A percentile compares a stretch with the other conserved stretches of the same genome.
These are phyloP conservation scores for Prosopocoilus inquinatus DNA, from an alignment of 2,888 invertebrate species.

Conservation along the genomic window DNA sequence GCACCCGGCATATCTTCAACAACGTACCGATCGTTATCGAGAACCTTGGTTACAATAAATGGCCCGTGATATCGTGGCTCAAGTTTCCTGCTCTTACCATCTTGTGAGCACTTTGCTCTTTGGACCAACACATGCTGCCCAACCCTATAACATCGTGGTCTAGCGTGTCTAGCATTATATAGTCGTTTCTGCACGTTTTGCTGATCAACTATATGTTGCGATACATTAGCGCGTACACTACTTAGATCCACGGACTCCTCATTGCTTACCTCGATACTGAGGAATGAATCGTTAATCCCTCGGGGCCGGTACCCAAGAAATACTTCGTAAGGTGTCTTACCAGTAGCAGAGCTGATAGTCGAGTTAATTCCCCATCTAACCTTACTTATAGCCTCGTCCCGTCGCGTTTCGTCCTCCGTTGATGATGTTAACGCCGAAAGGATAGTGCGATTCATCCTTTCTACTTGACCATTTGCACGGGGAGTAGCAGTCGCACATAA, in stretches of 20 bases:
- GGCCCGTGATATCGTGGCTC: constrained; percentile 26
- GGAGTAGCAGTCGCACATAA: not conserved
- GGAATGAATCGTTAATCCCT: constrained; percentile 25
- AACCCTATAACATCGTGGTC: constrained; percentile 19
- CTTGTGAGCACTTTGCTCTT: constrained; percentile 1
- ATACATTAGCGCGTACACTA: constrained; percentile 9
- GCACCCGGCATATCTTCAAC: too few relatives aligned
- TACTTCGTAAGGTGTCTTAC: constrained; percentile 27
- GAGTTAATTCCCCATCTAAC: constrained; percentile 29
- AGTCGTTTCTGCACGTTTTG: constrained; percentile 10
- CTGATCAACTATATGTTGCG: constrained; percentile 2
- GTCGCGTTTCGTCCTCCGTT: constrained; percentile 23
- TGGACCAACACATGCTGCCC: constrained; percentile 27
- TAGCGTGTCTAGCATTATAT: constrained; percentile 8
- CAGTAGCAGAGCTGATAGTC: constrained; percentile 25
- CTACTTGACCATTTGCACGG: constrained; percentile 31
- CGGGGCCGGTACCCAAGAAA: constrained; percentile 31
- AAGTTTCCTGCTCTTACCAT: constrained; percentile 28
- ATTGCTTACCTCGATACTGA: constrained; percentile 16
- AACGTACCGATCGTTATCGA: too few relatives aligned
- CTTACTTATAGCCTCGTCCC: constrained; percentile 26
- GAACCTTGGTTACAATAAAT: too few relatives aligned
- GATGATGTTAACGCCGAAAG: constrained; percentile 24
- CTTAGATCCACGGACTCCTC: constrained; percentile 11
- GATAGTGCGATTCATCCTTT: constrained; percentile 27